Base-by-base conservation (phyloP, 53 echinoderm and acorn worm genomes). In the Actinopyga echinites region DNA sequence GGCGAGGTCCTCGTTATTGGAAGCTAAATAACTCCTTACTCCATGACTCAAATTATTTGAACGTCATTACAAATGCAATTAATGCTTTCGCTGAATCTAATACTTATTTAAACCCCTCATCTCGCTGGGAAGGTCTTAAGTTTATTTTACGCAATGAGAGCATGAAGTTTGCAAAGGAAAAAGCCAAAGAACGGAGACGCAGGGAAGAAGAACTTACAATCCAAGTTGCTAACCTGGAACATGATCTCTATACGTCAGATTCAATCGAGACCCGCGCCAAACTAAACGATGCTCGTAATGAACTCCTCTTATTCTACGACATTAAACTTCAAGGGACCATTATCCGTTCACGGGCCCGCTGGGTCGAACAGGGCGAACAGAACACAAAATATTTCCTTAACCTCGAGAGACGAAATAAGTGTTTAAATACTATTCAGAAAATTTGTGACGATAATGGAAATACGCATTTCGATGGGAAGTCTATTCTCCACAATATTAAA, bases 281-380 rank as follows among this genome's bases (percentile, higher is more conserved):
- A 19, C 43, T 71, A 21, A 36, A 36, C 35, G 71, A 33, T 35
- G 71, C 71, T 34, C 71, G 38, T 17, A 71, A 71, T 37, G 71
- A 71, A 13, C 68, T 68, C 30, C 40, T 71, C 15, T 19, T 38
- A 5, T 38, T 61, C 62, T 61, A n/a, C 22, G 62, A 61, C 3
- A 61, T 61, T 61, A 61, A 3, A 61, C 62, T 61, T 8, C 68
- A 68, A 21, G 68, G 71, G 10, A 71, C 71, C 4, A 71, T 71
- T 12, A 42, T 71, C 24, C 35, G 71, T 0, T 71, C 71, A 71
- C 71, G 71, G 17, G 71, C 71, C 38, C 35, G 43, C 3, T 71
- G 40, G 71, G 71, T 71, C 24, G 71, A 71, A 37, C 15, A 38
- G 40, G 71, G 71, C 3, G 71, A 71, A 71, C 33, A 71, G 23